A percentile compares a stretch with the other conserved stretches of the same genome.
Evolutionary conservation across 2,888 invertebrate genomes (phyloP).

Genomic region (Pristionchus japonicus): DNA sequence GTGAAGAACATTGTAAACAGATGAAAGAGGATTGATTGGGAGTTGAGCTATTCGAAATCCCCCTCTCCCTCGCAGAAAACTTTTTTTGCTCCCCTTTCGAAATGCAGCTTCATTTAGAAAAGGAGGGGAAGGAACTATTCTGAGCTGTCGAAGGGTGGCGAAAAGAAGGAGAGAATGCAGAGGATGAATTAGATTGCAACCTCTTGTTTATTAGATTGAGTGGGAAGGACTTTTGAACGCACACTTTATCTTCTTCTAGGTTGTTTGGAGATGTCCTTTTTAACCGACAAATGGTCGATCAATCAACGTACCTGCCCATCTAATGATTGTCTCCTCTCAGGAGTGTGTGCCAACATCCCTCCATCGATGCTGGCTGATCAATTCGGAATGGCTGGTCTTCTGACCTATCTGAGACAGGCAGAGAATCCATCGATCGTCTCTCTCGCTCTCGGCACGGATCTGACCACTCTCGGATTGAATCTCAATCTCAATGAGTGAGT

Average conservation of each 20-base stretch:
- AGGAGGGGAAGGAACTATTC: neutral
- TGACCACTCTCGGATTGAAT: conserved; percentile 97
- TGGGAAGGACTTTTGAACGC: neutral
- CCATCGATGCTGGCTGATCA: conserved; percentile 98
- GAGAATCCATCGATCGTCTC: conserved; percentile 97
- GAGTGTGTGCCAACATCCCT: conserved; percentile 97
- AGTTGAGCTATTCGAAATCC: too few relatives aligned
- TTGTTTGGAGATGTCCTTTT: neutral
- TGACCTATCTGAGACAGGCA: conserved; percentile 97
- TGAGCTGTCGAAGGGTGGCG: neutral
- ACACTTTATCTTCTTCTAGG: neutral
- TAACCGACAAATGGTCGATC: neutral
- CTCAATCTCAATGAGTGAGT: conserved; percentile 90
- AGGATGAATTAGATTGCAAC: neutral
- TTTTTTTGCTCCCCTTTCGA: neutral
- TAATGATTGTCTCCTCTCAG: conserved; percentile 80
- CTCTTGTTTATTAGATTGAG: neutral
- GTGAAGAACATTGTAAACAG: too few relatives aligned
- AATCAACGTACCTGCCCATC: too few relatives aligned
- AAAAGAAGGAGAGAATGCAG: neutral
- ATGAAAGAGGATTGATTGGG: too few relatives aligned
- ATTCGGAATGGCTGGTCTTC: conserved; percentile 97
- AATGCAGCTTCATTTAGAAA: neutral
- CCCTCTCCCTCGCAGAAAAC: neutral
- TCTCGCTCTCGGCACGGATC: conserved; percentile 95